Base-by-base conservation (phyloP, 2,888 invertebrate genomes). In the Melanchra persicariae region DNA sequence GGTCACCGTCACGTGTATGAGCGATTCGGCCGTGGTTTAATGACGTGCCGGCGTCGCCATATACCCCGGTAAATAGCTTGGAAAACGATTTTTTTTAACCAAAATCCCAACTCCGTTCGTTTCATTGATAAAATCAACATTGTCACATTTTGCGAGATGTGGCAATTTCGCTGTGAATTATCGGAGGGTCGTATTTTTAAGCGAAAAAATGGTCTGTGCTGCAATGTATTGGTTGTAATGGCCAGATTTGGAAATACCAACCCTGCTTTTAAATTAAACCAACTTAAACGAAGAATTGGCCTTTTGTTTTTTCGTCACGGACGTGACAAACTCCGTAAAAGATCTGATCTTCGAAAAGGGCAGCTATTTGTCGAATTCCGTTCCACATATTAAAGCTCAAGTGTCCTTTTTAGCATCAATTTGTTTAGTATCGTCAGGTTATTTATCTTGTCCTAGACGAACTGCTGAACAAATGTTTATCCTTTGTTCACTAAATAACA, bases 121-220 rank as follows among this genome's bases (percentile, higher is more conserved):
- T 84, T 85, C 76, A 83, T 86, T 86, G 87, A 87, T 85, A 88
- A 87, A 85, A 87, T 88, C 88, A 79, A 87, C 84, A 81, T 81
- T 74, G 79, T 71, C 79, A 82, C 82, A 71, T 70, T 83, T 81
- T 71, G 77, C 51, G 61, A 71, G 79, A 75, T 74, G 70, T 78
- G 57, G 61, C 61, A 66, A 82, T 82, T 75, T 78, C 30, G 45
- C 37, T 43, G 55, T 77, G 64, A 77, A 70, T 71, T 76, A 76
- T 66, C 17, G 59, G 66, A 65, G 58, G 24, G 61, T 30, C 40
- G 52, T 72, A 70, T 73, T 73, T 83, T 80, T 51, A 24, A 59
- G 45, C 37, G 49, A 52, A 34, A 67, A 62, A 43, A 65, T 63
- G 45, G 52, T 30, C 10, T 47, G 15, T 6, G 43, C 37, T 54